These are phyloP conservation scores for Cricetomys ansorgei DNA, from an alignment of 2,113 vertebrate species.

Conservation along the genomic window DNA sequence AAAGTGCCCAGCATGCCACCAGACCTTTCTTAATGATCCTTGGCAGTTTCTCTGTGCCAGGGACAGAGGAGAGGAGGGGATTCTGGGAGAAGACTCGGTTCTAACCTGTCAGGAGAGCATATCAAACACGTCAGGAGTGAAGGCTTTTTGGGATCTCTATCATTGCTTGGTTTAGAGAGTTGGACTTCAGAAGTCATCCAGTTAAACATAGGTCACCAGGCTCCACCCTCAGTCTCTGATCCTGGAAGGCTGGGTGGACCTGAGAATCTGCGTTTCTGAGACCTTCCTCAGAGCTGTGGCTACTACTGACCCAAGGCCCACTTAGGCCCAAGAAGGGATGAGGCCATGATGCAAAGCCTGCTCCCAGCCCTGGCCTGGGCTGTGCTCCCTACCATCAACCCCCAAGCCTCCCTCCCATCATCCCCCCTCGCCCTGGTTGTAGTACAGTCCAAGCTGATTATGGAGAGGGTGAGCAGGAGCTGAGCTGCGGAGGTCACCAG, in stretches of 20 bases:
- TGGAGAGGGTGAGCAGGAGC: background rate
- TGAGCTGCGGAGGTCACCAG: background rate
- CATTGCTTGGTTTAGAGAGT: background rate
- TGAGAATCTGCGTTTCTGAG: background rate
- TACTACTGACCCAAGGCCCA: too few relatives aligned
- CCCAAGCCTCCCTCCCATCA: background rate
- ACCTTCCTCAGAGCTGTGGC: background rate
- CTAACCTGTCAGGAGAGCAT: background rate
- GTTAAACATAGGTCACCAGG: background rate
- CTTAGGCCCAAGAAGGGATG: background rate
- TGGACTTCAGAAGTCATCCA: background rate
- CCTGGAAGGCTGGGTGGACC: background rate
- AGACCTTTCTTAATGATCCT: background rate
- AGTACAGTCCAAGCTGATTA: background rate
- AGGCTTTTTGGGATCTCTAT: background rate
- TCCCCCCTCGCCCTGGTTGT: background rate
- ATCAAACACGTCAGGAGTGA: background rate
- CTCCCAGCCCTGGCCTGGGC: background rate
- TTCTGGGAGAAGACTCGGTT: background rate
- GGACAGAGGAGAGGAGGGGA: background rate
- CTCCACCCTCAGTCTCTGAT: background rate
- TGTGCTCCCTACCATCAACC: accelerated
- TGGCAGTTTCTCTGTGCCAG: background rate
- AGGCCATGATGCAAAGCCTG: background rate
- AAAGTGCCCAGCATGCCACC: background rate